Percentiles rank a stretch among this genome's conserved stretches.
These are phyloP conservation scores for Myotis lucifugus DNA, from an alignment of 2,113 vertebrate genomes.

Conservation along the genomic window DNA sequence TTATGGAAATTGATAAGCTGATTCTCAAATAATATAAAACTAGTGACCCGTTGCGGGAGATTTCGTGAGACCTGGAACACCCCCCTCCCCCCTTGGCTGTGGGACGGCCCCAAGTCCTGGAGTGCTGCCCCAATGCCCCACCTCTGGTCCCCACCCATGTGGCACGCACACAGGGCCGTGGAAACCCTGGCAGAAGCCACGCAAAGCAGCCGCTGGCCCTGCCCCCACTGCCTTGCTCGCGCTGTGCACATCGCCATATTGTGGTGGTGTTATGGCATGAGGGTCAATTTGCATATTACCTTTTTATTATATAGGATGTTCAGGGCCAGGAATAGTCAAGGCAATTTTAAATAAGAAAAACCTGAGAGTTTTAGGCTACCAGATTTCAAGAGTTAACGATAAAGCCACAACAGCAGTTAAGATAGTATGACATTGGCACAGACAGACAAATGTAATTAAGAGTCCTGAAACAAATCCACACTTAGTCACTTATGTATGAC, in stretches of 20 bases:
- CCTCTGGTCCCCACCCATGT: no score
- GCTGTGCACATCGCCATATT: fast-evolving
- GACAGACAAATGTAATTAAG: background rate
- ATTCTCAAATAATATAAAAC: background rate
- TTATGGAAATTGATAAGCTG: background rate
- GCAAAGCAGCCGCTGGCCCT: no score
- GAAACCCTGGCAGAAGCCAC: no score
- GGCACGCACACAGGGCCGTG: no score
- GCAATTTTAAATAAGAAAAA: slow-evolving; percentile 12
- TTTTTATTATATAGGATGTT: background rate
- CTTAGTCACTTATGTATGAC: background rate
- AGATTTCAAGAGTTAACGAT: background rate
- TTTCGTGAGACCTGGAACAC: no score
- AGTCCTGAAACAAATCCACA: background rate
- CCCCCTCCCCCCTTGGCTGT: no score
- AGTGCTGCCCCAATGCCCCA: no score
- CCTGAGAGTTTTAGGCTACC: background rate
- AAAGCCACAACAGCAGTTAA: background rate
- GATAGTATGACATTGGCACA: background rate
- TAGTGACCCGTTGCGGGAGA: no score
- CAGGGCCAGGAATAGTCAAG: background rate
- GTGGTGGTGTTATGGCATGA: no score
- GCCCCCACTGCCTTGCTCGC: no score
- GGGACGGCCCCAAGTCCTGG: no score
- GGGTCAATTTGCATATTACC: no score